Evolutionary conservation across 1,140 invertebrate species (phyloP), one percentile per base, ranked within the genome.

Genomic region (Saxidomus purpurata): DNA sequence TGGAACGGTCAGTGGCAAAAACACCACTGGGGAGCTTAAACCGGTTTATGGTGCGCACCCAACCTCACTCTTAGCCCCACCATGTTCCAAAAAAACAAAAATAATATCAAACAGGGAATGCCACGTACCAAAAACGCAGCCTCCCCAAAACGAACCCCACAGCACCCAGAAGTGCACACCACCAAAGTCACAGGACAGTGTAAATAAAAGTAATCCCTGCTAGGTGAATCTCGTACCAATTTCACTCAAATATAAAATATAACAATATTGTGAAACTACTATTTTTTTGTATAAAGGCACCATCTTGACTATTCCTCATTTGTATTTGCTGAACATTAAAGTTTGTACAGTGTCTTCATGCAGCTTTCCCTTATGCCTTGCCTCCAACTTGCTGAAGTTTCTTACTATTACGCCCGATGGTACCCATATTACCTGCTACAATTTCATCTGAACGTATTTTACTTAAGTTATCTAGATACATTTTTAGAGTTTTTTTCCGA

Each of bases 201-300:
- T n/a, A n/a, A n/a, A n/a, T n/a, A n/a, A n/a, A n/a, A n/a, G n/a
- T n/a, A n/a, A n/a, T n/a, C n/a, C n/a, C n/a, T n/a, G n/a, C n/a
- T n/a, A n/a, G n/a, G n/a, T n/a, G n/a, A n/a, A n/a, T n/a, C 43
- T 52, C n/a, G 63, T 28, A 40, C 80, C 80, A 38, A 17, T 17
- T n/a, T 63, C 55, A 82, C 36, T 61, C 52, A 9, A 82, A 25
- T 82, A 82, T 38, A 82, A 40, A 82, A 63, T 63, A 82, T 82
- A 82, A 17, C 34, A n/a, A n/a, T n/a, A n/a, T 2, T 52, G 80
- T n/a, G 40, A 82, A 31, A 63, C 22, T 13, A 1, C 13, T 61
- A 82, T n/a, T 82, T 82, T 82, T 82, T 82, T 82, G 80, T n/a
- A 82, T 82, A 40, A 82, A 82, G 25, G 55, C 80, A 25, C 80